These are phyloP conservation scores for Drosophila subsilvestris DNA, from an alignment of 2,888 invertebrate species.

Conservation along the genomic window DNA sequence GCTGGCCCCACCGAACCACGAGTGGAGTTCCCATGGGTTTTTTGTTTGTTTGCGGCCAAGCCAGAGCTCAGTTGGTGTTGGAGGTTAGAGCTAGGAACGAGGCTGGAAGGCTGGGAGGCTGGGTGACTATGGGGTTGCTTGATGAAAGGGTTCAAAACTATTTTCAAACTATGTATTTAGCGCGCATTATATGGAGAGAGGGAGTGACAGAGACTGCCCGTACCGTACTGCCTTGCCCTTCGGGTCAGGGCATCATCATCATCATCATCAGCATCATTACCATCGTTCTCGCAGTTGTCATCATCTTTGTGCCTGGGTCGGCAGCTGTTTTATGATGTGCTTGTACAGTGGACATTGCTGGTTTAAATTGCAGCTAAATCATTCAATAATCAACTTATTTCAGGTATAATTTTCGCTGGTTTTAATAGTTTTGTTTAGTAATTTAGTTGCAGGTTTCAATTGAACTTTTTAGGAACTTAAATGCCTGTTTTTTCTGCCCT, in stretches of 20 bases:
- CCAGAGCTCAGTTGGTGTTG: slow-evolving; percentile 2
- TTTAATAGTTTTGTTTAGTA: no score
- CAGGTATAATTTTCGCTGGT: no score
- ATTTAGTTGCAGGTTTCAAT: no score
- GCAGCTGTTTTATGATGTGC: slow-evolving; percentile 48
- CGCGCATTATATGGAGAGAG: slow-evolving; percentile 63
- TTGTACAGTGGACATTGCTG: slow-evolving; percentile 15
- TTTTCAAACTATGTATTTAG: slow-evolving; percentile 80
- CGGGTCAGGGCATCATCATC: slow-evolving; percentile 20
- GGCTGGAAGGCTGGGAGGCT: slow-evolving; percentile 18
- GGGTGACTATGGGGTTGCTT: slow-evolving; percentile 36
- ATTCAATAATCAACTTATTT: not conserved
- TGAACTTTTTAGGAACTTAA: no score
- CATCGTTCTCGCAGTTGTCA: slow-evolving; percentile 19
- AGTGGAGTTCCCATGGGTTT: slow-evolving; percentile 77
- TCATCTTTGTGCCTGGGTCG: slow-evolving; percentile 39
- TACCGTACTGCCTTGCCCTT: not conserved
- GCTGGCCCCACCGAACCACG: slow-evolving; percentile 58
- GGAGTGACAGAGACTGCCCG: not conserved
- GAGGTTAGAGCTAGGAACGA: not conserved
- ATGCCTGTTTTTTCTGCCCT: no score
- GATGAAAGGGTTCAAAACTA: slow-evolving; percentile 80
- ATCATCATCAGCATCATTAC: slow-evolving; percentile 9
- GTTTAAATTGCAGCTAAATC: not conserved
- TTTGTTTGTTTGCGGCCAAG: slow-evolving; percentile 62